Conservation (phyloP, 2,797 vertebrate species). For the Sebastolobus altivelis region DNA sequence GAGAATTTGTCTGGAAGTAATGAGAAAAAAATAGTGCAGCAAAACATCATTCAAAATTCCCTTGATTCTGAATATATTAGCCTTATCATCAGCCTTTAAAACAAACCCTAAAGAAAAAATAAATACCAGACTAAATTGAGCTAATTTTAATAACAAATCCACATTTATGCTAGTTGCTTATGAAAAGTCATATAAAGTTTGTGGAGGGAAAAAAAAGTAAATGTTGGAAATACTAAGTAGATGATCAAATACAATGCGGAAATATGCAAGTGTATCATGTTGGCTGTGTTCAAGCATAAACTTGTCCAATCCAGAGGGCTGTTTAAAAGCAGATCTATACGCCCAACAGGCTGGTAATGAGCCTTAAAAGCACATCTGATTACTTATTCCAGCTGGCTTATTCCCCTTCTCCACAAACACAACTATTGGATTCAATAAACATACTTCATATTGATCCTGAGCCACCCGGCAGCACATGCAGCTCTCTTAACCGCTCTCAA, state of each 20-base stretch:
- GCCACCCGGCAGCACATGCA: slow-evolving; percentile 60
- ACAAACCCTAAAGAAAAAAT: not conserved
- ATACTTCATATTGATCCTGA: slow-evolving; percentile 77
- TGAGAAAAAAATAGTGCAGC: not conserved
- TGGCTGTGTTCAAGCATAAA: slow-evolving; percentile 46
- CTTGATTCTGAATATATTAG: not conserved
- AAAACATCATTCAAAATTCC: not conserved
- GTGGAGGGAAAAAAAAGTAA: not conserved
- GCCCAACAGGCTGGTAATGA: slow-evolving; percentile 72
- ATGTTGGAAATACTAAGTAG: slow-evolving; percentile 27
- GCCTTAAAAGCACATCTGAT: slow-evolving; percentile 75
- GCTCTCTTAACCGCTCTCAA: slow-evolving; percentile 50
- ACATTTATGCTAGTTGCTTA: not conserved
- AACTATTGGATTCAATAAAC: slow-evolving; percentile 80
- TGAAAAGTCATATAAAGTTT: slow-evolving; percentile 23
- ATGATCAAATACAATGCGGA: slow-evolving; percentile 30
- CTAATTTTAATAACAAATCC: not conserved
- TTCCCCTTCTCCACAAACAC: slow-evolving; percentile 69
- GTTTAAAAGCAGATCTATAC: slow-evolving; percentile 70
- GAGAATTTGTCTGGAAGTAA: not conserved
- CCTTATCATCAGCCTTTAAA: not conserved
- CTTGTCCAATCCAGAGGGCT: slow-evolving; percentile 38
- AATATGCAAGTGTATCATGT: slow-evolving; percentile 41
- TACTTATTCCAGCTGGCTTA: slow-evolving; percentile 74
- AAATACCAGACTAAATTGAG: not conserved